Conservation (phyloP, 2,797 vertebrate genomes). For the Amazona finschi region DNA sequence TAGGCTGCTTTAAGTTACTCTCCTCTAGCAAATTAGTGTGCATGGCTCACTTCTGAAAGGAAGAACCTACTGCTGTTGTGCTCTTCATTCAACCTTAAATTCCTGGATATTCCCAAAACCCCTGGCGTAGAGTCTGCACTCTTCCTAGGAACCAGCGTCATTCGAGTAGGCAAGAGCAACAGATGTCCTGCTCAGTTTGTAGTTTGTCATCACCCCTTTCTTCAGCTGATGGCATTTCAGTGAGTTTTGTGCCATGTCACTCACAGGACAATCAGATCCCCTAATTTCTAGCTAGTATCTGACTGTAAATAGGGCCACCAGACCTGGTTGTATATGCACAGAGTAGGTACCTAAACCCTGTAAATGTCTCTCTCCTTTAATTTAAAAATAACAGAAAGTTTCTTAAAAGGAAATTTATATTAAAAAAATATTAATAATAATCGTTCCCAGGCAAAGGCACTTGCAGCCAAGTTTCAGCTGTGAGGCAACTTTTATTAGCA, state of each 20-base stretch:
- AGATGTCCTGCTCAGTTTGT: fast-evolving
- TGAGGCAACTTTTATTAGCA: conserved; percentile 39
- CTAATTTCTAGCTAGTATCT: neutral
- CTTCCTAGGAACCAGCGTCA: neutral
- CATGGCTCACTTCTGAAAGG: neutral
- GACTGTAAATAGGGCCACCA: neutral
- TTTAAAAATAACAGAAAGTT: conserved; percentile 31
- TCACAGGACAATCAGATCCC: neutral
- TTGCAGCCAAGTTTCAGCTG: conserved; percentile 45
- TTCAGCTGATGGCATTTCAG: neutral
- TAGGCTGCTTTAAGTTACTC: neutral
- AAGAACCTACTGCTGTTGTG: neutral
- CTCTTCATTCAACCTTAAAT: neutral
- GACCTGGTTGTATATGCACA: neutral
- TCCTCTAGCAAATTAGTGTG: neutral
- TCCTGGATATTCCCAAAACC: neutral
- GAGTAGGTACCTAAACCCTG: neutral
- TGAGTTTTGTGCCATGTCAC: neutral
- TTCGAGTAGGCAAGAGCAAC: neutral
- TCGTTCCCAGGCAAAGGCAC: conserved; percentile 20
- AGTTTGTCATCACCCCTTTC: neutral
- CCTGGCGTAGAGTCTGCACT: neutral
- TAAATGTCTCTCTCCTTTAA: neutral
- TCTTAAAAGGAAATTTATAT: conserved; percentile 34
- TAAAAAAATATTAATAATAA: conserved; percentile 34